Evolutionary conservation across 2,888 invertebrate genomes (phyloP), one percentile per base, ranked within the genome.

Genomic region (Ditula angustiorana): DNA sequence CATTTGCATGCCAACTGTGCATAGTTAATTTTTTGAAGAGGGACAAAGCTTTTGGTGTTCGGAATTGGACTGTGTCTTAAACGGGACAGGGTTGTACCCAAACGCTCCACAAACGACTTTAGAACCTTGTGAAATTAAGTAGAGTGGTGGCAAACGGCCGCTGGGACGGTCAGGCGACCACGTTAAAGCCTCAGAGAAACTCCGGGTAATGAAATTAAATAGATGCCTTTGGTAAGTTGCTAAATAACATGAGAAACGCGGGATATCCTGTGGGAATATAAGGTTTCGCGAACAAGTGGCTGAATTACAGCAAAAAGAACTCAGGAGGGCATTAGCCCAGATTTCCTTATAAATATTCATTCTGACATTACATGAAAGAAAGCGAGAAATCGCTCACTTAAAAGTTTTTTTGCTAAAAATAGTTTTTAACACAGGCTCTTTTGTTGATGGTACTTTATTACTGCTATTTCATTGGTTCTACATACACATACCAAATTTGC

Each of bases 1-100:
- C 19, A 41, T 41, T 41, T 41, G 41, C 41, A 41, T 41, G 16
- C 19, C 41, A 41, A 41, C 19, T 41, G 41, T 19, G 41, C 41
- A 41, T 41, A 19, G 41, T 19, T 10, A 41, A 19, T 41, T 41
- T 19, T 41, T 19, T 19, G 10, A n/a, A 41, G 19, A 19, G 41
- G 19, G 41, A 41, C 41, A 41, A 41, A 37, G 4, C 16, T 16
- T 41, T 19, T 3, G 19, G 19, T 37, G 41, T 41, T 19, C 7
- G 19, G 19, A 41, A 19, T 41, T 41, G 10, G 2, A 19, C 19
- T 19, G 10, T 41, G 19, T 10, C 19, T 19, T 19, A 7, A 41
- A 16, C 8, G 3, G 10, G 16, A 19, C 19, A 41, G 19, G 19
- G 41, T 19, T 41, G 10, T 10, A 2, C 10, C 10, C 10, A 1